Conservation (phyloP, 1,140 invertebrate species). For the Calephelis nemesis region DNA sequence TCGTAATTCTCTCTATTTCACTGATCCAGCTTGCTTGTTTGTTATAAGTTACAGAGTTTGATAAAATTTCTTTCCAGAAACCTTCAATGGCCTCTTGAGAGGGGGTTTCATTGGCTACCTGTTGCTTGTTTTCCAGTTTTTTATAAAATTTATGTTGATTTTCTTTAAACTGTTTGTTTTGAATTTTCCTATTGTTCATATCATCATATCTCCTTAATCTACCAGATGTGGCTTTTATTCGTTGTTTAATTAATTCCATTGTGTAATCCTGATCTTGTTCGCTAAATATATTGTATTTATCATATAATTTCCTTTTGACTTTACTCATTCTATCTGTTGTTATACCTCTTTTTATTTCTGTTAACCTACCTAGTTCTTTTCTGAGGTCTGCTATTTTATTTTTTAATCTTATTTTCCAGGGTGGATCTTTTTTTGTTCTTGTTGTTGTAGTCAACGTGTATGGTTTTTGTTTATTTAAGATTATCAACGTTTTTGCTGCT, state of each 20-base stretch:
- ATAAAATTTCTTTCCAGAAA: constrained; percentile 27
- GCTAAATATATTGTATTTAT: neutral
- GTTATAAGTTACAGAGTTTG: constrained; percentile 23
- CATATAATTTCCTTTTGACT: constrained; percentile 20
- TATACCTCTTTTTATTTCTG: constrained; percentile 27
- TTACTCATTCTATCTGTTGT: constrained; percentile 24
- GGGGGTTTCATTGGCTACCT: neutral
- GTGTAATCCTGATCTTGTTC: neutral
- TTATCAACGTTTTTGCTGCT: constrained; percentile 29
- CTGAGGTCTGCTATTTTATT: constrained; percentile 24
- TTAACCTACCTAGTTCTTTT: constrained; percentile 27
- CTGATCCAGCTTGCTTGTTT: constrained; percentile 31
- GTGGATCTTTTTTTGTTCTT: constrained; percentile 2
- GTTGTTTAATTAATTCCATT: neutral
- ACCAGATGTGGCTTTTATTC: neutral
- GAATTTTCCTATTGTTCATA: too few relatives aligned
- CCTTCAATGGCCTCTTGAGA: constrained; percentile 3
- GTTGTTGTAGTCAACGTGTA: neutral
- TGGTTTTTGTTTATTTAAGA: constrained; percentile 25
- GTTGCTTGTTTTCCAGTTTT: neutral
- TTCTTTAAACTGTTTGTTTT: neutral
- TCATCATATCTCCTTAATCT: neutral
- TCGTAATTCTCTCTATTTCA: constrained; percentile 7
- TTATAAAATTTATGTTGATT: neutral
- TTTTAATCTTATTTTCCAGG: constrained; percentile 20